phyloP scores from a whole-genome alignment of 2,797 vertebrate genomes.

The Kryptolebias ocellatus region DNA sequence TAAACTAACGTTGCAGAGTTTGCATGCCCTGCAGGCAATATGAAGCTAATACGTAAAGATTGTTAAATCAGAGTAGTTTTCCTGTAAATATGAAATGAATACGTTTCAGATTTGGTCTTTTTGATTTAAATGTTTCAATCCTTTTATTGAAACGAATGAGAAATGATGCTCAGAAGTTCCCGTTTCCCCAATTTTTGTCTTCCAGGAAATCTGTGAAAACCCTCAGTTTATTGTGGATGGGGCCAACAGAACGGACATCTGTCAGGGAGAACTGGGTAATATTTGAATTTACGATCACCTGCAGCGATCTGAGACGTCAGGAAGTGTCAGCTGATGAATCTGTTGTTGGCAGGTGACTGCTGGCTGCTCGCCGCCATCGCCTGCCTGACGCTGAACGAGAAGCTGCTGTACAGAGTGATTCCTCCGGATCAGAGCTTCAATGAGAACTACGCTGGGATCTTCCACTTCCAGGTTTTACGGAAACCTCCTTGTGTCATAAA shows the following conservation, averaged over 20 bases:
- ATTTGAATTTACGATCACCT: conserved; percentile 2
- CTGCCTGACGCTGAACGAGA: conserved; percentile 89
- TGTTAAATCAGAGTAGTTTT: neutral
- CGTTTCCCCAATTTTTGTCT: conserved; percentile 7
- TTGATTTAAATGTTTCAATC: neutral
- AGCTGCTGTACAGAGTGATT: conserved; percentile 90
- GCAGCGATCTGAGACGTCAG: no score
- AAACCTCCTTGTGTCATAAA: neutral
- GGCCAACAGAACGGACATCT: conserved; percentile 93
- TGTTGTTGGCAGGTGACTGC: conserved; percentile 84
- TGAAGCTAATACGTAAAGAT: neutral
- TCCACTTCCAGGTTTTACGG: conserved; percentile 87
- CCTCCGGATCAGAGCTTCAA: conserved; percentile 86
- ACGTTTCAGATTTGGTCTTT: neutral
- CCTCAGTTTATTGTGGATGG: conserved; percentile 90
- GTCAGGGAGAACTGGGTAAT: conserved; percentile 91
- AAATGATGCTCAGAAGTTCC: neutral
- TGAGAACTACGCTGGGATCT: conserved; percentile 92
- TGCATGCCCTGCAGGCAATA: no score
- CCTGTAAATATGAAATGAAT: neutral
- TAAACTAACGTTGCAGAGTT: no score
- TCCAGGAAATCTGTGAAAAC: conserved; percentile 91
- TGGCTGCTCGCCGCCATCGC: conserved; percentile 95
- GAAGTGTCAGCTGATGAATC: conserved; percentile 30
- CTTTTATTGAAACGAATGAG: no score